phyloP scores from a whole-genome alignment of 53 echinoderm and acorn worm genomes.

The Mesocentrotus franciscanus region DNA sequence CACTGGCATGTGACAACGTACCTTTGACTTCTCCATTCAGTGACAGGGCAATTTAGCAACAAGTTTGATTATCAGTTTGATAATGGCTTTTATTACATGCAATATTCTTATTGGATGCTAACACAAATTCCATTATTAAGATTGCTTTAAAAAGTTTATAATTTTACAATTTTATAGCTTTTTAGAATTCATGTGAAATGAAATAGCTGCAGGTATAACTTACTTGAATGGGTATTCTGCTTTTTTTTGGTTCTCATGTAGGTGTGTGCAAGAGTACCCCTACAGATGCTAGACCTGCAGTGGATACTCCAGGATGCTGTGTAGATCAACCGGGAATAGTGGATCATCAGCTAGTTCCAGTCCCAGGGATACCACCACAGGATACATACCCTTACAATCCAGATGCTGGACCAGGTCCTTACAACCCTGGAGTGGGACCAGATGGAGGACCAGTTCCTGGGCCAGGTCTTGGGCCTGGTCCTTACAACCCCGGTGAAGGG shows the following conservation, averaged over 20 bases:
- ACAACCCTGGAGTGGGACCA: not conserved
- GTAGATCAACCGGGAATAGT: conserved; percentile 30
- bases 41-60: not conserved
- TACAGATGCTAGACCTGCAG: not conserved
- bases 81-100: not conserved
- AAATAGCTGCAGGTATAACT: no score
- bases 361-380: conserved; percentile 10
- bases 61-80: not conserved
- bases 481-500: conserved; percentile 18
- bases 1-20: not conserved
- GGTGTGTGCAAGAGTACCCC: conserved; percentile 52
- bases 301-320: conserved; percentile 27
- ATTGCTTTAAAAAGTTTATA: no score
- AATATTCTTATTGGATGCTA: no score
- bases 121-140: no score
- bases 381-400: conserved; percentile 11
- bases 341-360: conserved; percentile 20
- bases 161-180: no score
- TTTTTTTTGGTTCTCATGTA: not conserved
- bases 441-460: not conserved
- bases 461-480: not conserved
- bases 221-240: not conserved
- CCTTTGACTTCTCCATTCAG: not conserved
- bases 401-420: not conserved
- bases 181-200: no score